A percentile compares a stretch with the other conserved stretches of the same genome.
These are phyloP conservation scores for Teinopalpus imperialis DNA, from an alignment of 2,888 invertebrate species.

Conservation along the genomic window DNA sequence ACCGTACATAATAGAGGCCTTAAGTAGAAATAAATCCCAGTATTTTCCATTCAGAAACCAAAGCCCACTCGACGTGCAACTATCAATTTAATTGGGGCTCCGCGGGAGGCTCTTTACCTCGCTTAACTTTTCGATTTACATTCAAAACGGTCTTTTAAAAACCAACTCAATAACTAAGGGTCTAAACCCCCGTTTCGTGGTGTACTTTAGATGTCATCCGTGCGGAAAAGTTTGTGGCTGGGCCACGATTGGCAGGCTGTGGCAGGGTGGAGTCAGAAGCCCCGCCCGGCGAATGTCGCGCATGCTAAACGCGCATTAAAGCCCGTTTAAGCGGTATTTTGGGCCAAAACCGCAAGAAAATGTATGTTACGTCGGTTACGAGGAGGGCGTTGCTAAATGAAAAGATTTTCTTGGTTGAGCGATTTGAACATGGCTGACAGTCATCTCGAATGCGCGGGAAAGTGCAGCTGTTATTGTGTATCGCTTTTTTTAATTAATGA, in stretches of 20 bases:
- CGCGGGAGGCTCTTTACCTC: constrained; percentile 70
- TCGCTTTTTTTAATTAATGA: constrained; percentile 25
- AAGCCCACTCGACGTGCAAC: constrained; percentile 50
- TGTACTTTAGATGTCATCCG: constrained; percentile 66
- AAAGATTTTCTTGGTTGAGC: constrained; percentile 74
- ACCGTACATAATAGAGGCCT: constrained; percentile 22
- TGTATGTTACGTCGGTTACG: constrained; percentile 73
- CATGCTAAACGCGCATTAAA: constrained; percentile 78
- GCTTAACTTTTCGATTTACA: constrained; percentile 81
- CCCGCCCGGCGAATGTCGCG: constrained; percentile 61
- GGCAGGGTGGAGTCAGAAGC: constrained; percentile 49
- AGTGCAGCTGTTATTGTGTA: constrained; percentile 49
- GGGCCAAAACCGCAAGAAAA: constrained; percentile 79
- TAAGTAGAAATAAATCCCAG: constrained; percentile 24
- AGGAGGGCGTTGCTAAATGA: constrained; percentile 77
- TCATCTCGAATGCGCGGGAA: constrained; percentile 65
- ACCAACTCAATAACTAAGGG: constrained; percentile 73
- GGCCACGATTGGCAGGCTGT: constrained; percentile 49
- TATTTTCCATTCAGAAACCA: constrained; percentile 29
- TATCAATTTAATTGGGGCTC: constrained; percentile 78
- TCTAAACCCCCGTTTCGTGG: constrained; percentile 66
- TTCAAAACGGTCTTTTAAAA: constrained; percentile 80
- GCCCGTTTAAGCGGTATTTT: constrained; percentile 81
- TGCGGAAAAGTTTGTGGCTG: constrained; percentile 55
- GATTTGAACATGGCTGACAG: constrained; percentile 73